phyloP scores from a whole-genome alignment of 2,888 invertebrate species.

The Leptinotarsa tumamoca region DNA sequence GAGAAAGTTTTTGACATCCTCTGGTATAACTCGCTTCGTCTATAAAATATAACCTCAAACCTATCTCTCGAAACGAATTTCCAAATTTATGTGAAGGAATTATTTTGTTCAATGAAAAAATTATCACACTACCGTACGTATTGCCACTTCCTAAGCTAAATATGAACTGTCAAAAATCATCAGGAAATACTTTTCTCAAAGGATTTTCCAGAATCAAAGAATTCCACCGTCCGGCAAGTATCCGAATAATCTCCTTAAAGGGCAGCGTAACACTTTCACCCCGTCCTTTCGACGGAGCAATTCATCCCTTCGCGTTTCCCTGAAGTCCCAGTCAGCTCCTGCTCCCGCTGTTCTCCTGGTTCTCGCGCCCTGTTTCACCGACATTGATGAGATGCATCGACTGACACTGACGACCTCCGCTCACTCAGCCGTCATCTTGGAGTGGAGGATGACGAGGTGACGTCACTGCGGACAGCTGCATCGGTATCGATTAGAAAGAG shows the following conservation, averaged over 20 bases:
- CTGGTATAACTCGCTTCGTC: no score
- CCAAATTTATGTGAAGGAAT: no score
- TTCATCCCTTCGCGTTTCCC: constrained; percentile 32
- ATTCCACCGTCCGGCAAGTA: background rate
- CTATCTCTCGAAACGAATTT: no score
- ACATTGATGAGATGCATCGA: constrained; percentile 50
- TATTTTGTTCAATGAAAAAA: no score
- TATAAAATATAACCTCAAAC: no score
- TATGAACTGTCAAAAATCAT: no score
- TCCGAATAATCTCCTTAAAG: background rate
- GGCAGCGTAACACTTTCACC: constrained; percentile 16
- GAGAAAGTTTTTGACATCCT: no score
- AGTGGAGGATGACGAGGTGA: constrained; percentile 57
- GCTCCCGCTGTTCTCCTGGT: constrained; percentile 49
- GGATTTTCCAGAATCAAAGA: background rate
- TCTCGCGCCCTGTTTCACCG: constrained; percentile 46
- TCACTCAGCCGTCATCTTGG: constrained; percentile 48
- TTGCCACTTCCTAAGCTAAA: no score
- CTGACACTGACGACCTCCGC: constrained; percentile 49
- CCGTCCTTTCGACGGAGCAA: background rate
- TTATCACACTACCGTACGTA: no score
- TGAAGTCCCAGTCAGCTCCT: constrained; percentile 33
- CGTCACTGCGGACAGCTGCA: constrained; percentile 67
- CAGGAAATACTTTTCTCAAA: background rate
- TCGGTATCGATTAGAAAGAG: constrained; percentile 63